These are phyloP conservation scores for Triplophysa yarkandensis DNA, from an alignment of 2,797 vertebrate species.

Conservation along the genomic window DNA sequence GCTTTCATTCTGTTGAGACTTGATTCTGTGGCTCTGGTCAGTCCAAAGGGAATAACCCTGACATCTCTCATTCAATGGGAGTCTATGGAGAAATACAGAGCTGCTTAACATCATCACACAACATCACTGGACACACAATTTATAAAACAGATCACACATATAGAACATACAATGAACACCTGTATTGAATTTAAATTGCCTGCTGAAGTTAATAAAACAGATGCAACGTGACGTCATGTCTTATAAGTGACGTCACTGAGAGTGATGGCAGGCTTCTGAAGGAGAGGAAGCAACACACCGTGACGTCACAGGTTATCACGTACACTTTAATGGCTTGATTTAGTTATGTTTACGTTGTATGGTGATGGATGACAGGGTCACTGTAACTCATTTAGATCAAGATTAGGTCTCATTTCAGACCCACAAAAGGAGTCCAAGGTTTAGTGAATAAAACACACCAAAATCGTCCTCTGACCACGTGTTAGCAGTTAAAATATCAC, in stretches of 20 bases:
- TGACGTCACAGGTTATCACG: no score
- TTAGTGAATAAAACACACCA: neutral
- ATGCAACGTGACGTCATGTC: no score
- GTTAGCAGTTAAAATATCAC: neutral
- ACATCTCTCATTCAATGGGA: slow-evolving; percentile 47
- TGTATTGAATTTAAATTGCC: neutral
- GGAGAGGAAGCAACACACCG: no score
- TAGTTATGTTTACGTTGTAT: neutral
- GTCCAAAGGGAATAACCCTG: slow-evolving; percentile 58
- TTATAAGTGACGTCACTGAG: no score
- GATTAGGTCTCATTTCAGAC: neutral
- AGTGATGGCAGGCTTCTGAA: no score
- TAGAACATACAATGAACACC: neutral
- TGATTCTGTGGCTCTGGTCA: slow-evolving; percentile 46
- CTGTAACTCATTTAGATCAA: neutral
- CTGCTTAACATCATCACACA: neutral
- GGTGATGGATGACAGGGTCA: neutral
- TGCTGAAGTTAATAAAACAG: no score
- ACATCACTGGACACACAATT: neutral
- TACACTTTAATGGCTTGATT: neutral
- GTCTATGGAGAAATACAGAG: slow-evolving; percentile 53
- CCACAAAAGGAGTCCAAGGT: neutral
- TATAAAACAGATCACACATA: neutral
- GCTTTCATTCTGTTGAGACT: slow-evolving; percentile 42
- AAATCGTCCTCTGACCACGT: neutral